Evolutionary conservation across 2,888 invertebrate genomes (phyloP), one percentile per base, ranked within the genome.

Genomic region (Autographa pulchrina): DNA sequence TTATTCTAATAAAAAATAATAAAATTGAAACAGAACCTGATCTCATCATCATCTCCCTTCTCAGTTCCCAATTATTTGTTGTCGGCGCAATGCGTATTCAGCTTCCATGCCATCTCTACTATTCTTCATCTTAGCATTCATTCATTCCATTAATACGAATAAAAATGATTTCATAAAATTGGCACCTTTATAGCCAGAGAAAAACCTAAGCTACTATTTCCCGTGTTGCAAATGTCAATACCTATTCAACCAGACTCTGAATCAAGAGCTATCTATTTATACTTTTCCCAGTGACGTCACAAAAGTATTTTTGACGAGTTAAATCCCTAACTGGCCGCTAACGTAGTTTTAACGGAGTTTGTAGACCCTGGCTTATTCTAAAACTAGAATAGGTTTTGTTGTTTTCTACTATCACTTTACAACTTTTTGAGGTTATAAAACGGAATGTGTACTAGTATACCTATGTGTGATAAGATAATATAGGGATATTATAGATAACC

Each of bases 291-390:
- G 16, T 43, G 48, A 48, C 48, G n/a, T n/a, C 48, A n/a, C 6
- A 48, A n/a, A 48, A 48, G 48, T 48, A n/a, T 48, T n/a, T 48
- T 56, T 56, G 54, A 56, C 20, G 11, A 56, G 25, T 56, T 56
- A 56, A 25, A 56, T 25, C 54, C 11, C 25, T 25, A 56, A 56
- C 54, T 56, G 54, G 25, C 54, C 25, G 2, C 54, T 56, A 56
- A 25, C 54, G 54, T 20, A 56, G 25, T 56, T 56, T 20, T 56
- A 56, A 20, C 25, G 13, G 13, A 56, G 54, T 56, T 56, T 6
- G 20, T 56, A 56, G 54, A 20, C 54, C 54, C 13, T 13, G 11
- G 54, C 54, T 56, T 56, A 56, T 25, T 2, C 54, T 56, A 56
- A 56, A 56, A 56, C 13, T 56, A 13, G n/a, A 48, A 48, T 48